Evolutionary conservation across 1,140 invertebrate species (phyloP), one percentile per base, ranked within the genome.

Genomic region (Choristoneura fumiferana): DNA sequence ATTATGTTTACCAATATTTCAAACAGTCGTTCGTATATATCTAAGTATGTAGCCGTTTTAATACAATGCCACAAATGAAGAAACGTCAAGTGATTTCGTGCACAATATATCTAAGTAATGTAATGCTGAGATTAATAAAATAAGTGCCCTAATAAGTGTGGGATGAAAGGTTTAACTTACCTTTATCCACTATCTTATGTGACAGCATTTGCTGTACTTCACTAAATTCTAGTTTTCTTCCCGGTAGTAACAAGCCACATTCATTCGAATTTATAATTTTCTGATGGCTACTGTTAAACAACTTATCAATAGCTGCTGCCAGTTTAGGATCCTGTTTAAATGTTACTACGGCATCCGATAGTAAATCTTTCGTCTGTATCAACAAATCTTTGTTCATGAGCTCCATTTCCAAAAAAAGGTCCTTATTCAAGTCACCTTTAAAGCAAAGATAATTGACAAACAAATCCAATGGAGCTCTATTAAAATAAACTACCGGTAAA

Each of bases 401-500:
- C 10, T 83, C 76, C 83, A 86, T 86, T 66, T 66, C 71, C 60
- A 64, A 77, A 78, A 67, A 69, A 69, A 67, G n/a, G 53, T 69
- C 69, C 43, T 58, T 33, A 58, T 52, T 72, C 57, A 69, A 70
- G 69, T 62, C 62, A 60, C 62, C 66, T 78, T 73, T 52, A 73
- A 74, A 66, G 69, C 66, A 69, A 65, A 43, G 63, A 72, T 78
- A 78, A 83, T 81, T 81, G 77, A 79, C 75, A 80, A 83, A 80
- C 73, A 76, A 77, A 75, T 71, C 68, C 70, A 68, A 76, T 78
- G 69, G 71, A 73, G 61, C 65, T 81, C 66, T 78, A 84, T 85
- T 81, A 84, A 80, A 79, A 68, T 71, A 69, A 76, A 74, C 71
- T 76, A 78, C 71, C 71, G 75, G 79, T 63, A 81, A 82, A 81